Conservation (phyloP, 1,140 invertebrate species). For the Zaprionus taronus region DNA sequence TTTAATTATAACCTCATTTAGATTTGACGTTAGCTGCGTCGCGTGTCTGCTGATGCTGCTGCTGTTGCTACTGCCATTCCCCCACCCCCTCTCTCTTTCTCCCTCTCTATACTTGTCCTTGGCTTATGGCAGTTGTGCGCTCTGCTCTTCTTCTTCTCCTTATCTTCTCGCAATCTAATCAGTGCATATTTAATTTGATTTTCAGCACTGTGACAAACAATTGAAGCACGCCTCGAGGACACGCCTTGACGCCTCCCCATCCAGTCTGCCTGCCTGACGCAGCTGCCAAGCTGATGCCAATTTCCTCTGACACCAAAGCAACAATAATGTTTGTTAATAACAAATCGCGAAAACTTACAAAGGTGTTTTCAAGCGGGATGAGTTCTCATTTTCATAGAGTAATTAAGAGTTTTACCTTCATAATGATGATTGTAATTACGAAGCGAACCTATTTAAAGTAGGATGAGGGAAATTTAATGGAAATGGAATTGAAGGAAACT, state of each 20-base stretch:
- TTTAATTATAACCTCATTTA: constrained; percentile 84
- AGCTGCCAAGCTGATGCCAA: constrained; percentile 44
- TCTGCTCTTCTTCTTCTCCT: constrained; percentile 28
- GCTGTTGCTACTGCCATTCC: background rate
- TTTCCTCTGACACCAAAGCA: constrained; percentile 30
- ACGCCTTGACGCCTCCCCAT: background rate
- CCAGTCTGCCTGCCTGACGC: background rate
- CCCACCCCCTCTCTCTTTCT: background rate
- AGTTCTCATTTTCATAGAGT: background rate
- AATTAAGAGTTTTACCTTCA: constrained; percentile 4
- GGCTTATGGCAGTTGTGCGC: constrained; percentile 31
- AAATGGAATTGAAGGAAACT: background rate
- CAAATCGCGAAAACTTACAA: constrained; percentile 3
- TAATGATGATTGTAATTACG: background rate
- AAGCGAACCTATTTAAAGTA: background rate
- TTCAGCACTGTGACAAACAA: constrained; percentile 55
- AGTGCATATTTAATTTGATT: constrained; percentile 82
- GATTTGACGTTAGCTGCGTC: constrained; percentile 76
- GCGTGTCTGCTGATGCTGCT: constrained; percentile 37
- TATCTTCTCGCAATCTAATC: constrained; percentile 67
- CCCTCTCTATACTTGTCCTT: constrained; percentile 22
- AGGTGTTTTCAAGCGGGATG: constrained; percentile 3
- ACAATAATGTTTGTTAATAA: constrained; percentile 12
- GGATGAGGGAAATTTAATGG: background rate
- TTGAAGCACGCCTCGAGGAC: constrained; percentile 28